A percentile compares a stretch with the other conserved stretches of the same genome.
These are phyloP conservation scores for Ochlodes sylvanus DNA, from an alignment of 2,888 invertebrate genomes.

Conservation along the genomic window DNA sequence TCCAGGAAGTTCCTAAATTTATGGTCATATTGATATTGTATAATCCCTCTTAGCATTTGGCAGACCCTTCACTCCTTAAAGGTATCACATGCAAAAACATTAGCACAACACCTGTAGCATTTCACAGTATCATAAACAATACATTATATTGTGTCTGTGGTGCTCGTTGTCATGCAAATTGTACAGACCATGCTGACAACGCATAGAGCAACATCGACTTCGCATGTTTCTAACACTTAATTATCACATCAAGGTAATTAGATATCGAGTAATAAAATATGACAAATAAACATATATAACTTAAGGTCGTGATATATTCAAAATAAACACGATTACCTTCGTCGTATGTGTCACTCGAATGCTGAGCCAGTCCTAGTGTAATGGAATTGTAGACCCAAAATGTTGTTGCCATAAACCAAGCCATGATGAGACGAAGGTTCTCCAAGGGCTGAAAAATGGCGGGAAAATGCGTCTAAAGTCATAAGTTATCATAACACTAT, in stretches of 20 bases:
- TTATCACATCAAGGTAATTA: constrained; percentile 6
- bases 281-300: background rate
- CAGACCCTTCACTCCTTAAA: constrained; percentile 29
- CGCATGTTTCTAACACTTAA: background rate
- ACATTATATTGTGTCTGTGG: constrained; percentile 40
- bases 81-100: constrained; percentile 18
- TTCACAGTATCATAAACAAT: constrained; percentile 6
- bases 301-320: background rate
- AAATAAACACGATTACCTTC: constrained; percentile 64
- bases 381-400: constrained; percentile 86
- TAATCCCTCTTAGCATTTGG: background rate
- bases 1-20: constrained; percentile 4
- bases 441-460: constrained; percentile 81
- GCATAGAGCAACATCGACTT: constrained; percentile 42
- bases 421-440: constrained; percentile 82
- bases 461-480: background rate
- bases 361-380: constrained; percentile 75
- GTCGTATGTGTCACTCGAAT: constrained; percentile 74
- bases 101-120: constrained; percentile 11
- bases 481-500: too few relatives aligned
- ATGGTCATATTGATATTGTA: background rate
- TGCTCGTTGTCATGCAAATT: constrained; percentile 73
- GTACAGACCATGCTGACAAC: constrained; percentile 76
- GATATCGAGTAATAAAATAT: background rate
- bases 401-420: constrained; percentile 85